Percentiles rank a stretch among this genome's conserved stretches.
phyloP scores from a whole-genome alignment of 2,797 vertebrate genomes.

The Karalla daura region DNA sequence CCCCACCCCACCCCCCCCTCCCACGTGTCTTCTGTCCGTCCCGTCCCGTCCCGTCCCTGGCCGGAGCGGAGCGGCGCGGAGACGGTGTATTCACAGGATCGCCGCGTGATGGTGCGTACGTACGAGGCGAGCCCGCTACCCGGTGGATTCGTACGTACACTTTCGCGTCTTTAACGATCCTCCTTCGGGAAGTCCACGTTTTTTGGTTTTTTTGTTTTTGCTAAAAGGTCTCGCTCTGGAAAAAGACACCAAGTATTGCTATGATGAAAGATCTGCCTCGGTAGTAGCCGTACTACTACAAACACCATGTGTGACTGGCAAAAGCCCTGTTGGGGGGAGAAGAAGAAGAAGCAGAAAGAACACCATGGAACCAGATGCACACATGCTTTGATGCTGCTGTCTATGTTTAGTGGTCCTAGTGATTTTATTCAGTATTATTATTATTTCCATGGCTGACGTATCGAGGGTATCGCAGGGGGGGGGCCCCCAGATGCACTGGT shows the following conservation, averaged over 20 bases:
- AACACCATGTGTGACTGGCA: conserved; percentile 37
- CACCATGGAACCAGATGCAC: conserved; percentile 36
- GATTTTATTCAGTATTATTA: conserved; percentile 74
- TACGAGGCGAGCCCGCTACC: too few species aligned
- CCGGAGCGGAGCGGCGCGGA: conserved; percentile 33
- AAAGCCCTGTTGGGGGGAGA: conserved; percentile 18
- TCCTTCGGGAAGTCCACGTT: conserved; percentile 44
- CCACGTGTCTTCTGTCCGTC: conserved; percentile 75
- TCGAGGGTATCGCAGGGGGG: conserved; percentile 23
- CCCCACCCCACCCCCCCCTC: too few species aligned
- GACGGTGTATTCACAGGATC: conserved; percentile 38
- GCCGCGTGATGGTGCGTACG: conserved; percentile 28
- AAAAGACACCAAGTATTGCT: conserved; percentile 59
- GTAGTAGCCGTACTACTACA: conserved; percentile 37
- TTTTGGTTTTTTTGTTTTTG: too few species aligned
- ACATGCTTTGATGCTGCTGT: conserved; percentile 62
- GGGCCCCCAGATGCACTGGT: conserved; percentile 35
- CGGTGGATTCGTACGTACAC: conserved; percentile 68
- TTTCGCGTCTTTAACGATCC: conserved; percentile 49
- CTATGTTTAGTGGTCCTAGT: conserved; percentile 48
- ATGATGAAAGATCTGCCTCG: conserved; percentile 41
- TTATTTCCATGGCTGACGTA: conserved; percentile 33
- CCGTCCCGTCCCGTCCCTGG: conserved; percentile 47
- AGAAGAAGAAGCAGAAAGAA: too few species aligned
- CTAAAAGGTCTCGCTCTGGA: conserved; percentile 50